Evolutionary conservation across 2,797 vertebrate genomes (phyloP), one percentile per base, ranked within the genome.

Genomic region (Discoglossus pictus): DNA sequence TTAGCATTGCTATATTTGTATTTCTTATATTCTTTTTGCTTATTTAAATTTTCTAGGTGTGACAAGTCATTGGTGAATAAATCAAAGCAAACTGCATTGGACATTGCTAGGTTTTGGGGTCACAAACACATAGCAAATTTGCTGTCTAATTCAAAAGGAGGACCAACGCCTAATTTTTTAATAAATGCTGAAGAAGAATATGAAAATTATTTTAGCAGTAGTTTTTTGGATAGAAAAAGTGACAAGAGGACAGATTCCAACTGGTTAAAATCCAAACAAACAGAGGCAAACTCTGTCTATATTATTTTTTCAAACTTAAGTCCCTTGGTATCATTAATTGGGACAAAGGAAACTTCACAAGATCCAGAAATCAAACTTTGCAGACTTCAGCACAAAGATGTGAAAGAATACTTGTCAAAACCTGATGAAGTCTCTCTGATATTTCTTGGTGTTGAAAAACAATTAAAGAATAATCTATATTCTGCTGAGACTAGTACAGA

Each of bases 71-170:
- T 81, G 0, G 62, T 88, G 51, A 99, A 97, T 84, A 84, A 84
- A 52, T 94, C 94, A 12, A 91, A 82, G 1, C 94, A 99, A 75
- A 97, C 92, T 2, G 94, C 95, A 61, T 80, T 88, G 54, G 94
- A 98, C 35, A 88, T 98, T 51, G 93, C 94, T 71, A 86, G 81
- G 76, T 97, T 98, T 84, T 98, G 96, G 96, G 96, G 94, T 3
- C 92, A 96, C 85, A 85, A 86, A 46, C 92, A 94, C 73, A 82
- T 98, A 74, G 82, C 81, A 71, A 72, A 84, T 76, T 84, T 96
- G 71, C 73, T 98, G 71, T 53, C 80, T 34, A 75, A 78, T 56
- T 72, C 75, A 2, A 85, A 78, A 35, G 73, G 65, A 17, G 68
- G 68, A 1, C 55, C 79, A 25, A 80, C 61, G n/a, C 82, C 56